phyloP scores from a whole-genome alignment of 2,888 invertebrate species.

The Gortyna flavago region DNA sequence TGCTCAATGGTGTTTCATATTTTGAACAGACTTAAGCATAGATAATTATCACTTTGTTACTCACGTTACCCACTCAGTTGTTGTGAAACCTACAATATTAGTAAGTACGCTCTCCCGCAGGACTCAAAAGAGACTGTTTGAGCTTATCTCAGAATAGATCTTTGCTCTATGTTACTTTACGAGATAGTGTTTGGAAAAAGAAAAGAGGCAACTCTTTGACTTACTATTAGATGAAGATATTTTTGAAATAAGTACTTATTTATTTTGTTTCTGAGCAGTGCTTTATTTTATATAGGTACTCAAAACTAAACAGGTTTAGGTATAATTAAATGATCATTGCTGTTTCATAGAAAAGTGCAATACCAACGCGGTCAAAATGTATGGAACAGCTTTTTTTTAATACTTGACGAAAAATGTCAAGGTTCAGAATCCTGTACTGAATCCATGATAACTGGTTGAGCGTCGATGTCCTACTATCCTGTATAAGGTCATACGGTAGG shows the following conservation, averaged over 20 bases:
- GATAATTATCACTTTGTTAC: neutral
- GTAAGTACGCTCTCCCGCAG: constrained; percentile 6
- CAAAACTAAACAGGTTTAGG: neutral
- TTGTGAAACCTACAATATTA: constrained; percentile 15
- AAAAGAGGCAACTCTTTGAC: constrained; percentile 7
- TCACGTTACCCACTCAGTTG: neutral
- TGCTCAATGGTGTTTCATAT: neutral
- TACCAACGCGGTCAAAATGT: too few species aligned
- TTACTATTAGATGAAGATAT: constrained; percentile 9
- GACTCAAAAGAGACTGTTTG: constrained; percentile 9
- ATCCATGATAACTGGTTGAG: too few species aligned
- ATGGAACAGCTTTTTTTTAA: too few species aligned
- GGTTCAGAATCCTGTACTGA: too few species aligned
- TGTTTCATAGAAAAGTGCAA: too few species aligned
- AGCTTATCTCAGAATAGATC: constrained; percentile 39
- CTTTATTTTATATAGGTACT: neutral
- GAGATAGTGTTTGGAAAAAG: constrained; percentile 18
- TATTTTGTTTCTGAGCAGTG: neutral
- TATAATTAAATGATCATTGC: neutral
- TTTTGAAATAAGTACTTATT: constrained; percentile 15
- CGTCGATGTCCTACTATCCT: too few species aligned
- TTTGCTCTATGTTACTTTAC: constrained; percentile 19
- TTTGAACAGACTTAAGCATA: neutral
- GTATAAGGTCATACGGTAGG: neutral
- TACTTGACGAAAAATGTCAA: too few species aligned